Evolutionary conservation across 2,797 vertebrate genomes (phyloP).

Genomic region (Euthynnus affinis): DNA sequence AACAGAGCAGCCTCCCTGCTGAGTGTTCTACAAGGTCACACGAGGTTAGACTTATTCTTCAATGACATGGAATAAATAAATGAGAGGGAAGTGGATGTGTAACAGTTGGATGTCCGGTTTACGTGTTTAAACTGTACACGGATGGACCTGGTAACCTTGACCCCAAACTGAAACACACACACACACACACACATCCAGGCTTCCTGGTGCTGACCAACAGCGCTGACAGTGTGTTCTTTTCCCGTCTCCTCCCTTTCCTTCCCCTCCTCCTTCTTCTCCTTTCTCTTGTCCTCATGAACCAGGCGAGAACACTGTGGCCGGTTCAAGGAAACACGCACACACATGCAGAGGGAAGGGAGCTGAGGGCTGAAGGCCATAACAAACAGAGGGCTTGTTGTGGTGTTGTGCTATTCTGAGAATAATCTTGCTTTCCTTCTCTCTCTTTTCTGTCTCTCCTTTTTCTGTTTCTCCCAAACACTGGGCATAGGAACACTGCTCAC

Average conservation of each 20-base stretch:
- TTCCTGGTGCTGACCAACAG: constrained; percentile 47
- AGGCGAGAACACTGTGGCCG: constrained; percentile 49
- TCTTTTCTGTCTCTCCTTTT: constrained; percentile 34
- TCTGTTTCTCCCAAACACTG: constrained; percentile 45
- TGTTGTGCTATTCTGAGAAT: constrained; percentile 72
- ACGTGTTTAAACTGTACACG: constrained; percentile 18
- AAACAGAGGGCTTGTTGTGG: constrained; percentile 67
- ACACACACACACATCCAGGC: constrained; percentile 17
- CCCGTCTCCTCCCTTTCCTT: constrained; percentile 70
- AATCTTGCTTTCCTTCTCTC: constrained; percentile 38
- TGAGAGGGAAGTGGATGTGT: constrained; percentile 1
- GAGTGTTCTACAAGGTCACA: background rate
- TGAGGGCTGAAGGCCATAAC: constrained; percentile 58
- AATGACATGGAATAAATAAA: background rate
- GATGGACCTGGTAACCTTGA: constrained; percentile 6
- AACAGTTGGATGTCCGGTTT: constrained; percentile 39
- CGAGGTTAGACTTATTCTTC: background rate
- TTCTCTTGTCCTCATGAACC: constrained; percentile 44
- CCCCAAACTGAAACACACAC: constrained; percentile 19
- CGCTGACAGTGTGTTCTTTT: constrained; percentile 67
- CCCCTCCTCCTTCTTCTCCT: constrained; percentile 30
- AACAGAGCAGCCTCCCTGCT: background rate
- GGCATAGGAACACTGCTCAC: constrained; percentile 33
- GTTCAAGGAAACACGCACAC: constrained; percentile 51
- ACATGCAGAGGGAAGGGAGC: constrained; percentile 25